Percentiles rank a stretch among this genome's conserved stretches.
phyloP scores from a whole-genome alignment of 2,113 vertebrate species.

The Gavialis gangeticus region DNA sequence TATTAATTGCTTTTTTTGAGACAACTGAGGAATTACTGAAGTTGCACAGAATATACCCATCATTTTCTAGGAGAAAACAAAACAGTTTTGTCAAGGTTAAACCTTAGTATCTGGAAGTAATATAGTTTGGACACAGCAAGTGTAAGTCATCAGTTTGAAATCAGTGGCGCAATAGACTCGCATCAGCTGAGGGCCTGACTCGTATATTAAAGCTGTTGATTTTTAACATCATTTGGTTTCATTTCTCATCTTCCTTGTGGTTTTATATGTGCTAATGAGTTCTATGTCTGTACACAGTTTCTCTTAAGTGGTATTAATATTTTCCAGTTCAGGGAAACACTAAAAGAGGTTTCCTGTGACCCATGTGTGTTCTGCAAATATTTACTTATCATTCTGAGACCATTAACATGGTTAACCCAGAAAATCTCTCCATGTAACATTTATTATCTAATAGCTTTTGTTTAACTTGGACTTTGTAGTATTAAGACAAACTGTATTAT shows the following conservation, averaged over 20 bases:
- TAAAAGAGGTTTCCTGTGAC: not conserved
- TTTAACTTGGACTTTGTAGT: not conserved
- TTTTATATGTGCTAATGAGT: not conserved
- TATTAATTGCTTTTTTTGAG: not conserved
- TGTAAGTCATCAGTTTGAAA: not conserved
- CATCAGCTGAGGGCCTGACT: not conserved
- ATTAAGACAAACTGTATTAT: not conserved
- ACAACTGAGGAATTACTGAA: not conserved
- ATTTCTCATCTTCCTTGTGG: not conserved
- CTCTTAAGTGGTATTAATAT: not conserved
- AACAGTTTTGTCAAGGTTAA: not conserved
- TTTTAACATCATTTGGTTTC: not conserved
- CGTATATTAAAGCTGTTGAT: not conserved
- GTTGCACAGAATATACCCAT: not conserved
- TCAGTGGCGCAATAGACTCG: not conserved
- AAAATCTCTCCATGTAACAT: not conserved
- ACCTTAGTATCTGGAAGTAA: not conserved
- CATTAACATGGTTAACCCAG: not conserved
- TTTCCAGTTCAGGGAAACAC: not conserved
- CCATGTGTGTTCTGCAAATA: not conserved
- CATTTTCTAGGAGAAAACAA: not conserved
- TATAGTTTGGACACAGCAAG: not conserved
- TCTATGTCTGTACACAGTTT: not conserved
- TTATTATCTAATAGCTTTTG: constrained; percentile 9
- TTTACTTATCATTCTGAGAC: not conserved